Conservation (phyloP, 2,113 vertebrate species). For the Callopanchax toddi region DNA sequence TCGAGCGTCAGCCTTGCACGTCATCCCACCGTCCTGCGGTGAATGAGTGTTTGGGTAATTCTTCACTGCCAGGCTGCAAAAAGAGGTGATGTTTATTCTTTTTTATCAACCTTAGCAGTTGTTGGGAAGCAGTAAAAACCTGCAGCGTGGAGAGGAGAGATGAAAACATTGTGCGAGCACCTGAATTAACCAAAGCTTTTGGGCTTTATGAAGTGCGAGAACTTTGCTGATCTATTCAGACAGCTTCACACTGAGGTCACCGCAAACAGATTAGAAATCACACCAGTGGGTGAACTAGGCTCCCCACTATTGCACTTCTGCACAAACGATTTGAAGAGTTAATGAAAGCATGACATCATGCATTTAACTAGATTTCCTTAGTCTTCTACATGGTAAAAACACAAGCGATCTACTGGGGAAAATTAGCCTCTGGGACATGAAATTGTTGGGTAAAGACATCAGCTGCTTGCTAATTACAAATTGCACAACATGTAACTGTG, state of each 20-base stretch:
- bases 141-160: background rate
- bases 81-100: conserved; percentile 34
- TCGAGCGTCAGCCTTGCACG: conserved; percentile 53
- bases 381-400: conserved; percentile 29
- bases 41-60: conserved; percentile 40
- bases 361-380: conserved; percentile 24
- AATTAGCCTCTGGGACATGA: conserved; percentile 33
- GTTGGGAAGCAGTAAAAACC: conserved; percentile 23
- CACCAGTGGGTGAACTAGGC: conserved; percentile 43
- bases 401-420: conserved; percentile 20
- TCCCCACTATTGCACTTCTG: conserved; percentile 10
- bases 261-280: conserved; percentile 35
- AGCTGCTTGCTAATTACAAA: conserved; percentile 61
- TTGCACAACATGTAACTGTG: conserved; percentile 48
- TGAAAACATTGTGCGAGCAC: conserved; percentile 44
- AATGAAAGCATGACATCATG: conserved; percentile 44
- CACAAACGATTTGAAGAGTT: conserved; percentile 35
- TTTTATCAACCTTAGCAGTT: conserved; percentile 25
- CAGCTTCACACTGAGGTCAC: conserved; percentile 51
- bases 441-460: conserved; percentile 20
- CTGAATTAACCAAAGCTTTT: background rate
- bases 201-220: conserved; percentile 49
- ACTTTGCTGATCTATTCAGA: conserved; percentile 40
- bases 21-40: conserved; percentile 39
- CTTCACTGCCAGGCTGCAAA: conserved; percentile 6